Evolutionary conservation across 2,888 invertebrate genomes (phyloP), one percentile per base, ranked within the genome.

Genomic region (Dryobotodes eremita): DNA sequence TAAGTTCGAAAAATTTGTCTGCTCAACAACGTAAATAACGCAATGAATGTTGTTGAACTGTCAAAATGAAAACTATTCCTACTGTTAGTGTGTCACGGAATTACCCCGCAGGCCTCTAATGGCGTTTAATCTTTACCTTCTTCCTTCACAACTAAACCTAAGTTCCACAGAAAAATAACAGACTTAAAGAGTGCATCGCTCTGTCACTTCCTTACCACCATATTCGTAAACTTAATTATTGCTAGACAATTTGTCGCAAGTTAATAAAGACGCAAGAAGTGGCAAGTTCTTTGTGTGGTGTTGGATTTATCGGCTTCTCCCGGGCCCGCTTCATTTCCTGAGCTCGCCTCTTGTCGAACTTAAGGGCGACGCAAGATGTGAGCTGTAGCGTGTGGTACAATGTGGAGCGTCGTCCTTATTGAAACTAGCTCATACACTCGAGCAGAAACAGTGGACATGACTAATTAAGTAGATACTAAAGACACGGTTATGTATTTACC

Each of bases 301-400:
- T 82, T 81, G 92, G 93, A 94, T 93, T 94, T 96, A 96, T 95
- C 96, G 94, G 91, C 91, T 93, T 91, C 93, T 94, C 94, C 92
- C 89, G 86, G 93, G 92, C 91, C 92, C 93, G 94, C 93, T 96
- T 96, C 96, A 96, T 96, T 96, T 96, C 96, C 96, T 95, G 94
- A 88, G 94, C 94, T 93, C 92, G 94, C 93, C 94, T 96, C 95
- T 95, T 95, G 95, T 95, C 95, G 95, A 96, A 96, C 94, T 94
- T 91, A 87, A 78, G 82, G 26, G 42, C 74, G 92, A 89, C 50
- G 50, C 80, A 90, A 92, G 85, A 23, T 48, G 74, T 1, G n/a
- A 71, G 89, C 71, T 46, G 5, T 7, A 80, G 91, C 91, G 92
- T 65, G 53, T 66, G 80, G n/a, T 65, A 48, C 72, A 59, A 72